Evolutionary conservation across 2,113 vertebrate genomes (phyloP), one percentile per base, ranked within the genome.

Genomic region (Oryzias melastigma): DNA sequence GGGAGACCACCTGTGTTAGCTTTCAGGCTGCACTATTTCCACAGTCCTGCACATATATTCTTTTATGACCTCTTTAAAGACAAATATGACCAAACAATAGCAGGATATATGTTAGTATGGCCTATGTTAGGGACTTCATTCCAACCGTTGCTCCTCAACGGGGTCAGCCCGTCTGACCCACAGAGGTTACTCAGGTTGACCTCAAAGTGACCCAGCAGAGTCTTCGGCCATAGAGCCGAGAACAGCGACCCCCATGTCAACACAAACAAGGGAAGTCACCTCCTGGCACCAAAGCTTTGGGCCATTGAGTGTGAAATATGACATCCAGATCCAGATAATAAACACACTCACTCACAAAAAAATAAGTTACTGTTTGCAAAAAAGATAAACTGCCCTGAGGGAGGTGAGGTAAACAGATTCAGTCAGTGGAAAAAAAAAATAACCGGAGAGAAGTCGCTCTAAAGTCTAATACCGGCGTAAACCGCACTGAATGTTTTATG

Each of bases 401-500:
- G 77, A 85, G 35, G n/a, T 44, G 72, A 63, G 22, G 48, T 48
- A 59, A 71, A 70, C 52, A 12, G 22, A 75, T 67, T 20, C 29
- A 63, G 68, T 58, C 58, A 59, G 58, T 66, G 68, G 59, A 56
- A 75, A 58, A 18, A 59, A 68, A 59, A 68, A 77, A 75, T 35
- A 43, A 68, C 53, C 20, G 24, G 14, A 57, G 51, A 46, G 67
- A 60, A 76, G 73, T 72, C 68, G 81, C 79, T 83, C 75, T 52
- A 77, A 75, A 16, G 52, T 61, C 69, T 75, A 74, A 85, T 69
- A 79, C 56, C 20, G 52, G 57, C 40, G 8, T 75, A 68, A 85
- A 86, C 68, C 62, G 59, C 72, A 18, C 70, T 87, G 45, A 89
- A 91, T 89, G 84, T 86, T 89, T 92, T 73, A 90, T 88, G 71